phyloP scores from a whole-genome alignment of 2,113 vertebrate species.

The Gorsachius goisagi region DNA sequence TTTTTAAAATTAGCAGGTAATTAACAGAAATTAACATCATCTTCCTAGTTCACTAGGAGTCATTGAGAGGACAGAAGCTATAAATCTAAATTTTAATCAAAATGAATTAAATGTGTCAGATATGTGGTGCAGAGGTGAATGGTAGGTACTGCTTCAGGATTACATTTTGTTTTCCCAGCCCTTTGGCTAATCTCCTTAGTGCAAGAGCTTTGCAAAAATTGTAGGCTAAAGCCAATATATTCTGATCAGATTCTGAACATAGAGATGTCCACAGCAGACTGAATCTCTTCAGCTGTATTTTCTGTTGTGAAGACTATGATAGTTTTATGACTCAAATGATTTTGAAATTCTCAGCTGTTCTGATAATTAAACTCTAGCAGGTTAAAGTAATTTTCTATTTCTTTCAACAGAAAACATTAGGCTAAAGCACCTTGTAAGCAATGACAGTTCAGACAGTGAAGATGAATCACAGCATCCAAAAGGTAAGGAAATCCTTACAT shows the following conservation, averaged over 20 bases:
- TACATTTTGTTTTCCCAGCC: neutral
- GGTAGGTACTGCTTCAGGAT: neutral
- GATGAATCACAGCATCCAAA: constrained; percentile 83
- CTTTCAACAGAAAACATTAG: constrained; percentile 88
- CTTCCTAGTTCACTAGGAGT: neutral
- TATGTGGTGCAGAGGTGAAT: neutral
- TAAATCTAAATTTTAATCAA: neutral
- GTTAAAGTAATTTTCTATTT: neutral
- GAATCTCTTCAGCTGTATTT: neutral
- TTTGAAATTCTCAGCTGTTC: neutral
- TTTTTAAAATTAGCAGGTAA: neutral
- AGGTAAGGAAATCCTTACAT: constrained; percentile 75
- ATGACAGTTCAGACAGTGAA: constrained; percentile 88
- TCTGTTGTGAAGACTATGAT: neutral
- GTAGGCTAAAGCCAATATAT: neutral
- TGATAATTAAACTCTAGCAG: neutral
- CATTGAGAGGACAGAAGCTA: neutral
- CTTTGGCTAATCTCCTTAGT: neutral
- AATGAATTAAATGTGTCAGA: neutral
- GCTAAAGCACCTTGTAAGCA: constrained; percentile 88
- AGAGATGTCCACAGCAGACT: neutral
- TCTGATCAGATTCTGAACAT: neutral
- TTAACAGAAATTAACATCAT: neutral
- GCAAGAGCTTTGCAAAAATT: neutral
- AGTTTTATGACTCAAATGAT: neutral